phyloP scores from a whole-genome alignment of 92 coral and sea anemone genomes.

The Palythoa heliodiscus region DNA sequence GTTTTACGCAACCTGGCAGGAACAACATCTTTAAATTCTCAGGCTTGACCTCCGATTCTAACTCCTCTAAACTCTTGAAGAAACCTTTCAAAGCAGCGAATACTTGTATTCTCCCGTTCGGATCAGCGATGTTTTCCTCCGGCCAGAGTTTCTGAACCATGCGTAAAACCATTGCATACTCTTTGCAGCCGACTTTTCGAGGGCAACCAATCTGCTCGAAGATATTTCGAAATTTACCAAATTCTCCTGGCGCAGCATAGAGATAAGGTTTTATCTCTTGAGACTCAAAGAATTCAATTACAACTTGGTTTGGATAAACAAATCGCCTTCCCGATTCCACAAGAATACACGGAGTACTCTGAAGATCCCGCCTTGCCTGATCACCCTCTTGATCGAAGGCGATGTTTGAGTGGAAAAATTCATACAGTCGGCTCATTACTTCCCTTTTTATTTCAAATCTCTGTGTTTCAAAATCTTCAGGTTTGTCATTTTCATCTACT shows the following conservation, averaged over 20 bases:
- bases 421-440: constrained; percentile 69
- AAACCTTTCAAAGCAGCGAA: constrained; percentile 5
- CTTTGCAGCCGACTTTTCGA: constrained; percentile 44
- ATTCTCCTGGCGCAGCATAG: constrained; percentile 52
- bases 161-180: constrained; percentile 69
- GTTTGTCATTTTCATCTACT: constrained; percentile 14
- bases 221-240: constrained; percentile 53
- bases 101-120: constrained; percentile 32
- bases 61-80: too few species aligned
- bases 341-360: neutral
- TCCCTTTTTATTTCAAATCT: neutral
- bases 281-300: constrained; percentile 43
- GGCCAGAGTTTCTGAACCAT: constrained; percentile 45
- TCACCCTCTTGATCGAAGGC: too few species aligned
- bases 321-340: constrained; percentile 68
- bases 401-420: constrained; percentile 50
- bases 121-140: constrained; percentile 36
- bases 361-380: too few species aligned
- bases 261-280: constrained; percentile 70
- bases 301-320: constrained; percentile 60
- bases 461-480: neutral
- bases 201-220: constrained; percentile 66
- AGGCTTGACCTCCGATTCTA: too few species aligned
- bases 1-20: too few species aligned
- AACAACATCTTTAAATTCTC: too few species aligned